Base-by-base conservation (phyloP, 2,888 invertebrate genomes). In the Harpalus rubripes region DNA sequence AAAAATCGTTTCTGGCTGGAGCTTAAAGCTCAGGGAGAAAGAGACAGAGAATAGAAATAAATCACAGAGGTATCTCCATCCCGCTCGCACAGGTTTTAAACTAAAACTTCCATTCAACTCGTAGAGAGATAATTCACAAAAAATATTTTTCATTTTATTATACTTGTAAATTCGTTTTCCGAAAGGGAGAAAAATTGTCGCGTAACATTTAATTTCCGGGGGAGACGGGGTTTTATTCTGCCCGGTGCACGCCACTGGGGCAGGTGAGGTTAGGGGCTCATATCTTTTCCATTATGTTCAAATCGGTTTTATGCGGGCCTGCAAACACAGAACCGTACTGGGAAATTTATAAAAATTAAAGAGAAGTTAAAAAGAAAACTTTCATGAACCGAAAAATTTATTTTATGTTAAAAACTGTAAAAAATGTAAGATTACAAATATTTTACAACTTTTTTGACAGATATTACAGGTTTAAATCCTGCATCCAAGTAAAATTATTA, bases 91-190 rank as follows among this genome's bases (percentile, higher is more conserved):
- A 44, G 72, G 72, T 74, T 74, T 74, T 74, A 44, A 74, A 74
- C 72, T 74, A 74, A 74, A 74, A 74, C 72, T 74, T 74, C 72
- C 72, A 74, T 74, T 74, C 72, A 74, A 74, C 72, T 74, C 63
- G 63, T 63, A 68, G 22, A 63, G 18, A 74, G 81, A 81, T 81
- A 81, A 81, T 81, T 81, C 81, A 41, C 44, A 81, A 81, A 81
- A 81, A 81, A 81, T 81, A 63, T 81, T 81, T 81, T 81, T 81
- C 81, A 81, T 81, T 81, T 65, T 81, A 81, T 81, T 81, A 81
- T 81, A 81, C 81, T 81, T 81, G 81, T 81, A 81, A 81, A 81
- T 81, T 81, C 61, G 81, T 81, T 81, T 81, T 81, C 65, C 65
- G 81, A 81, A 81, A 81, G 44, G 22, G 65, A 81, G 81, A 81